phyloP scores from a whole-genome alignment of 2,113 vertebrate genomes.

The Microtus pennsylvanicus region DNA sequence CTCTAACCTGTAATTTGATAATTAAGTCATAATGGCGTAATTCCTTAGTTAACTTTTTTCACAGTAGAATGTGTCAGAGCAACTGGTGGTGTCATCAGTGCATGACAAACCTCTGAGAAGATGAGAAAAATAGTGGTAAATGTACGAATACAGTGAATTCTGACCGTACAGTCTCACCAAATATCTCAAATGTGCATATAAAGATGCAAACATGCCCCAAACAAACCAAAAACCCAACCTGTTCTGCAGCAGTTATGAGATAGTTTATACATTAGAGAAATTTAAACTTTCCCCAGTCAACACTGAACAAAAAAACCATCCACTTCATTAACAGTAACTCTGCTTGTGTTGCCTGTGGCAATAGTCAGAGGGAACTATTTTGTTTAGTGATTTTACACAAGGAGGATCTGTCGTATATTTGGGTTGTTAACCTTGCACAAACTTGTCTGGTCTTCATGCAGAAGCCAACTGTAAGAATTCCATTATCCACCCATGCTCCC shows the following conservation, averaged over 20 bases:
- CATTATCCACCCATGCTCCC: background rate
- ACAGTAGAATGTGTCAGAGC: background rate
- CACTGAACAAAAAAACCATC: background rate
- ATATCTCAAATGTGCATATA: background rate
- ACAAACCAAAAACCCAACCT: background rate
- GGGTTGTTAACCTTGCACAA: background rate
- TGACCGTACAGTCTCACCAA: background rate
- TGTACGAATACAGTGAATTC: background rate
- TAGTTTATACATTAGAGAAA: background rate
- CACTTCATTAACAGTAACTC: background rate
- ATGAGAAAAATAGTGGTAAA: conserved; percentile 13
- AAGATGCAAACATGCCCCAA: background rate
- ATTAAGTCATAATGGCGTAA: conserved; percentile 33
- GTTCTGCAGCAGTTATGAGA: background rate
- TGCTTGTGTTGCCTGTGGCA: background rate
- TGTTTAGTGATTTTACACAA: background rate
- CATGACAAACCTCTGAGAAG: conserved; percentile 34
- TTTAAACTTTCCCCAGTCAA: background rate
- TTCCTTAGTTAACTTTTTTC: conserved; percentile 42
- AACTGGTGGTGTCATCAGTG: background rate
- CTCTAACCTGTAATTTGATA: conserved; percentile 5
- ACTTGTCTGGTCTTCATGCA: background rate
- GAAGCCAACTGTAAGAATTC: background rate
- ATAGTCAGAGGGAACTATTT: background rate
- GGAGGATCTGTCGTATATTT: background rate